Evolutionary conservation across 2,797 vertebrate genomes (phyloP).

Genomic region (Galaxias olidus): DNA sequence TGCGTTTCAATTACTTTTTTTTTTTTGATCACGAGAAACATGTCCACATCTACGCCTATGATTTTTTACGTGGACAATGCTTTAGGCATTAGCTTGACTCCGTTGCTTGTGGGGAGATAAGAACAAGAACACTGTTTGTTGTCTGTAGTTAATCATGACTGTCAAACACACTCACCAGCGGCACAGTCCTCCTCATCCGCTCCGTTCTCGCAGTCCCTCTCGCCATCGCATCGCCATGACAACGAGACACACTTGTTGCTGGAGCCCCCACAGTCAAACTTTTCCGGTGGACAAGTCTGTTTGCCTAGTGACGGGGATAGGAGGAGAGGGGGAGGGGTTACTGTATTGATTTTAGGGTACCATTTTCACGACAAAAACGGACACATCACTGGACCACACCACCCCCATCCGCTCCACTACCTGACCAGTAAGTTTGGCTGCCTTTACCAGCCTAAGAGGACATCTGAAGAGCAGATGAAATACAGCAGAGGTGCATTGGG

Average conservation of each 20-base stretch:
- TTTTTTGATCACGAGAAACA: too few relatives aligned
- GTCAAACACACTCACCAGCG: slow-evolving; percentile 78
- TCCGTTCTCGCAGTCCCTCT: slow-evolving; percentile 93
- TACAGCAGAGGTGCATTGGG: slow-evolving; percentile 49
- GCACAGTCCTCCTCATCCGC: slow-evolving; percentile 90
- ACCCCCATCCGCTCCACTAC: slow-evolving; percentile 12
- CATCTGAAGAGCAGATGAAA: slow-evolving; percentile 38
- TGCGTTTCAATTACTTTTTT: too few relatives aligned
- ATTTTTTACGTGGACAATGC: too few relatives aligned
- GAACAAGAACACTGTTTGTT: too few relatives aligned
- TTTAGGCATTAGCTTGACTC: too few relatives aligned
- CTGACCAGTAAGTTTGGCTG: slow-evolving; percentile 51
- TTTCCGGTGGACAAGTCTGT: slow-evolving; percentile 92
- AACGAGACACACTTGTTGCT: slow-evolving; percentile 92
- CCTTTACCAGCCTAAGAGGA: slow-evolving; percentile 38
- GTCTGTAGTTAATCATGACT: background rate
- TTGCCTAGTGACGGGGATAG: slow-evolving; percentile 74
- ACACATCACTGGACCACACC: slow-evolving; percentile 9
- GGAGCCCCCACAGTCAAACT: slow-evolving; percentile 92
- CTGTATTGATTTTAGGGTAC: slow-evolving; percentile 31
- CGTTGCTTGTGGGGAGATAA: too few relatives aligned
- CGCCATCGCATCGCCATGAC: slow-evolving; percentile 94
- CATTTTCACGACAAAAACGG: slow-evolving; percentile 18
- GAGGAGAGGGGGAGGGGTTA: slow-evolving; percentile 43
- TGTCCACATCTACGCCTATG: too few relatives aligned